Evolutionary conservation across 2,797 vertebrate species (phyloP).

Genomic region (Anguilla megastoma): DNA sequence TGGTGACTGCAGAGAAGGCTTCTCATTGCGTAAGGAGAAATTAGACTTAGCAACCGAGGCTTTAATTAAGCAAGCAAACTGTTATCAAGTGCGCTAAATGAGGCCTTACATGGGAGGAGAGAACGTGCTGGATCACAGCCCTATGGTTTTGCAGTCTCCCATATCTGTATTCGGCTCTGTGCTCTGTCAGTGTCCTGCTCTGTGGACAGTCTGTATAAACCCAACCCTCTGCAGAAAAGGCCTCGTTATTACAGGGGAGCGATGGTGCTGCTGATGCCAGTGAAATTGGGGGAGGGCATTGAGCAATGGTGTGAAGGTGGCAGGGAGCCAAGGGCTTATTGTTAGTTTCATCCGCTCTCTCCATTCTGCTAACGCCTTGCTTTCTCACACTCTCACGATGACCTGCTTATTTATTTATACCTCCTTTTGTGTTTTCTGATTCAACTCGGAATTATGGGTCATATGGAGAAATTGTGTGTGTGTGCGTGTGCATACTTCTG

Average conservation of each 20-base stretch:
- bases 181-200: background rate
- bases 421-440: conserved; percentile 1
- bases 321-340: conserved; percentile 41
- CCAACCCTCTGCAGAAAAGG: conserved; percentile 37
- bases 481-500: background rate
- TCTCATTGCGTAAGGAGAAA: background rate
- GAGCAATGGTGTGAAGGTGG: background rate
- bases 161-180: background rate
- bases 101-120: background rate
- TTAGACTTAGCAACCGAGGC: background rate
- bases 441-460: background rate
- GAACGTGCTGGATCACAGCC: background rate
- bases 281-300: conserved; percentile 37
- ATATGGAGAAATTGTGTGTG: background rate
- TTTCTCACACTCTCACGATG: conserved; percentile 13
- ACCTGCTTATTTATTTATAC: conserved; percentile 33
- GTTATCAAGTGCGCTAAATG: background rate
- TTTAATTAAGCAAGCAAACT: conserved; percentile 8
- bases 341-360: conserved; percentile 31
- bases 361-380: conserved; percentile 24
- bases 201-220: background rate
- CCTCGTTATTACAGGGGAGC: conserved; percentile 47
- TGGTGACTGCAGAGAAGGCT: background rate
- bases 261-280: conserved; percentile 36
- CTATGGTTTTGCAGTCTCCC: background rate